phyloP scores from a whole-genome alignment of 2,888 invertebrate species.

The Chironomus tentans region DNA sequence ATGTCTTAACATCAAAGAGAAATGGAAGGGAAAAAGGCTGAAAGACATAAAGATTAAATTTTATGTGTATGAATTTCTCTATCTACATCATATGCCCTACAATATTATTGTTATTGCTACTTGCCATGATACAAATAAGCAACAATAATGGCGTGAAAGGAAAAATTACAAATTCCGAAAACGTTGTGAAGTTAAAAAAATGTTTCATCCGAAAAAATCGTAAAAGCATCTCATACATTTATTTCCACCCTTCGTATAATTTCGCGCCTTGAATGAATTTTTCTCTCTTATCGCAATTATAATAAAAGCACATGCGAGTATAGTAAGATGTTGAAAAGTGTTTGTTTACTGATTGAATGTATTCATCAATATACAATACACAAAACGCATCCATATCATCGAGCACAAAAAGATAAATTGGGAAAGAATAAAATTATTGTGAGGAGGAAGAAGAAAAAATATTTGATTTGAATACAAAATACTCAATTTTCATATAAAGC shows the following conservation, averaged over 20 bases:
- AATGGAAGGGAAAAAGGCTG: no score
- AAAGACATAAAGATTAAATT: neutral
- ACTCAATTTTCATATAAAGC: neutral
- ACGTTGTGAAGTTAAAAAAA: neutral
- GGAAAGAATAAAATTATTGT: neutral
- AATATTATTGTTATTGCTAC: neutral
- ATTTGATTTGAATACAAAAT: constrained; percentile 6
- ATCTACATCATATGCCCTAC: neutral
- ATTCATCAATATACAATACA: neutral
- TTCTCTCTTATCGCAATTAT: neutral
- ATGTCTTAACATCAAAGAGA: neutral
- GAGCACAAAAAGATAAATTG: neutral
- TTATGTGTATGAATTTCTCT: neutral
- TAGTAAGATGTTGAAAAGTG: neutral
- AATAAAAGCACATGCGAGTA: neutral
- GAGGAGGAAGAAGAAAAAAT: neutral
- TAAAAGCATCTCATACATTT: neutral
- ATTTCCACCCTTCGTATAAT: neutral
- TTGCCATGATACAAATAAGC: neutral
- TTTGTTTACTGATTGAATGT: constrained; percentile 3
- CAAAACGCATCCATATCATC: neutral
- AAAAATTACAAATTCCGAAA: neutral
- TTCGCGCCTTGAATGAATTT: no score
- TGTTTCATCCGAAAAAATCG: neutral
- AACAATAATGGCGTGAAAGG: neutral